Evolutionary conservation across 1,140 invertebrate species (phyloP), one percentile per base, ranked within the genome.

Genomic region (Euura lappo): DNA sequence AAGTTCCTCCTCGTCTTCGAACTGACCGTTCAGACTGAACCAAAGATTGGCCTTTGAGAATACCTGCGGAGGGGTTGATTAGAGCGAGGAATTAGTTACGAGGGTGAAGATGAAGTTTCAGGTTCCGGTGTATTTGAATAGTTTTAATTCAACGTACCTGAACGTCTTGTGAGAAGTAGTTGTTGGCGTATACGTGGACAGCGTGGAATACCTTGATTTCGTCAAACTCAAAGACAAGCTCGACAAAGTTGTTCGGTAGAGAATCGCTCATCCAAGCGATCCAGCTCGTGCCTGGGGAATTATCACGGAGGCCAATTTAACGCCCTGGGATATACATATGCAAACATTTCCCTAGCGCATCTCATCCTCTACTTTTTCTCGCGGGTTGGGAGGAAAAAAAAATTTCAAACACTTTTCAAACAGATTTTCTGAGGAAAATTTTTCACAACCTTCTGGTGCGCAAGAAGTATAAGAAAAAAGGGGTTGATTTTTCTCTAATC

Each of bases 231-330:
- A 95, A 94, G 28, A 90, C 76, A 44, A 93, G 83, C 78, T 92
- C 91, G 46, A 91, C 83, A 76, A 86, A 90, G 70, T 89, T 86
- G 44, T 87, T 81, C 4, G 80, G 79, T 72, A 88, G 87, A 3
- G 86, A 88, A 69, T 93, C 91, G 79, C 93, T 93, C 80, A 90
- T 91, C 94, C 94, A 96, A 1, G 93, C 94, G 7, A 95, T 89
- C 94, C 94, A 96, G 60, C 93, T 93, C 67, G 92, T 93, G 46
- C 93, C 93, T 91, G 89, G 80, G 3, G 51, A 60, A 60, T 60
- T n/a, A 60, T 60, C 13, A 60, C 51, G 3, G 51, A 11, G 13
- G 51, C 28, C 28, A 66, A 68, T 71, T 71, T 42, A 51, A 70
- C 8, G 68, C 13, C 69, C 10, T 13, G 70, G 42, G 6, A 28